Evolutionary conservation across 2,797 vertebrate species (phyloP), one percentile per base, ranked within the genome.

Genomic region (Silurus aristotelis): DNA sequence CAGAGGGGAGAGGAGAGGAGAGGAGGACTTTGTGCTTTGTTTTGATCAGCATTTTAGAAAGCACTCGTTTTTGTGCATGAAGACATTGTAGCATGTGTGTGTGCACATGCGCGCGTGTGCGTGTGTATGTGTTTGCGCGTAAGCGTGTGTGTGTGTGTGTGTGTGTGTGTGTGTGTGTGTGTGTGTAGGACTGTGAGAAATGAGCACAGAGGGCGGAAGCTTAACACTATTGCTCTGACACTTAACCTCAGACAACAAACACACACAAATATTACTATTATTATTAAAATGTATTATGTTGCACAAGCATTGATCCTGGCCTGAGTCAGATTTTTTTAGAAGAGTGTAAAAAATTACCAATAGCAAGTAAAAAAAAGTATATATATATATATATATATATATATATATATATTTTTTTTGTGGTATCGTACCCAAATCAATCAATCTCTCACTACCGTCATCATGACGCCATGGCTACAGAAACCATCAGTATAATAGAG

Each of bases 161-260:
- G 27, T 27, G 27, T 27, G 27, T 31, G 31, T n/a, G 6, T 48
- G 48, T 48, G 48, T 48, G 48, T 48, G 6, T 48, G 48, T 92
- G 92, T 94, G 93, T 92, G 92, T 94, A 93, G n/a, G 52, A 94
- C 94, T 94, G 89, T 85, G 91, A 92, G 83, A 89, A 93, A 93
- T 93, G 93, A 94, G 87, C 91, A 90, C 87, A 85, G 86, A 85
- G 85, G 88, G 85, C 87, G 87, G 89, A 56, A 86, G 80, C 64
- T 80, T 85, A 76, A 81, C 73, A 87, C 79, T 75, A 77, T 46
- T 38, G 61, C 48, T 87, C 82, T 48, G 81, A 83, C 89, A 56
- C 61, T 87, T 85, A 88, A 88, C 87, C 89, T 88, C 9, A n/a
- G 22, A 75, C 3, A n/a, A 72, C 10, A 52, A 52, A 7, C 6